Percentiles rank a stretch among this genome's conserved stretches.
Conservation (phyloP, 2,888 invertebrate species). For the Nomada ruficornis region DNA sequence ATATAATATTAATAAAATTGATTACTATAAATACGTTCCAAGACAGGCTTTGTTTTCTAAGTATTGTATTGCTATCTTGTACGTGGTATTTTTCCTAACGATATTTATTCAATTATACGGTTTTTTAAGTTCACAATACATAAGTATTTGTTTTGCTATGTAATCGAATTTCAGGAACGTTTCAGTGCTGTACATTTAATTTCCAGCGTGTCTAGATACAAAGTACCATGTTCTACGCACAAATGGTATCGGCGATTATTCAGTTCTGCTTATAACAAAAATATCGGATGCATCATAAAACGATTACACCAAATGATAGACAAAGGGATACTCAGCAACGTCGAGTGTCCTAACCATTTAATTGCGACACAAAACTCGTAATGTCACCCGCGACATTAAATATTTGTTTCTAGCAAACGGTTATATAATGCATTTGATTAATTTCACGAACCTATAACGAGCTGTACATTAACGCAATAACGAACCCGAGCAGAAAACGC, state of each 20-base stretch:
- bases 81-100: too few species aligned
- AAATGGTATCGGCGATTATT: too few species aligned
- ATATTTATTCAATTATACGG: too few species aligned
- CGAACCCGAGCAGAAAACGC: conserved; percentile 17
- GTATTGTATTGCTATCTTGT: too few species aligned
- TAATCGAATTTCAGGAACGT: too few species aligned
- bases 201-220: too few species aligned
- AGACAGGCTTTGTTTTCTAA: too few species aligned
- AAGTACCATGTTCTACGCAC: too few species aligned
- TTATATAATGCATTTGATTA: conserved; percentile 23
- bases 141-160: too few species aligned
- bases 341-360: conserved; percentile 7
- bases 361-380: conserved; percentile 4
- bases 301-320: not conserved
- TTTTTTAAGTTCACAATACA: too few species aligned
- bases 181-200: too few species aligned
- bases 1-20: not conserved
- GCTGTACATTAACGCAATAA: conserved; percentile 22
- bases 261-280: not conserved
- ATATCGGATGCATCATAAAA: not conserved
- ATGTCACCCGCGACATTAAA: not conserved
- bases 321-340: not conserved
- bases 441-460: conserved; percentile 11
- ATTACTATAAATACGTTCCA: too few species aligned
- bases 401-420: not conserved